A percentile compares a stretch with the other conserved stretches of the same genome.
phyloP scores from a whole-genome alignment of 2,113 vertebrate genomes.

The Hippocampus abdominalis region DNA sequence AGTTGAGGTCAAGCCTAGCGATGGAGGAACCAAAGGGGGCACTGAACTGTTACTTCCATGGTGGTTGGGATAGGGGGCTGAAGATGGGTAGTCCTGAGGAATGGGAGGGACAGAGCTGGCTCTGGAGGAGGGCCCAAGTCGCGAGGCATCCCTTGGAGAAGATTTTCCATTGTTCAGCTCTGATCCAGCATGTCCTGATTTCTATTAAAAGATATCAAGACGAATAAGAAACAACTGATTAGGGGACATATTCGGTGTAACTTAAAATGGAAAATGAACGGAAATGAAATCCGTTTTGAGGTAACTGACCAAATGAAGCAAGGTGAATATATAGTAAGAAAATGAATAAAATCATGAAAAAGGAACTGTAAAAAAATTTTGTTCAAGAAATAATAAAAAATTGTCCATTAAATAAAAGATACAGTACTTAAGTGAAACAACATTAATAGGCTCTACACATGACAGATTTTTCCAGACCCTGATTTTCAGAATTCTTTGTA shows the following conservation, averaged over 20 bases:
- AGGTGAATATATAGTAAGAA: too few species aligned
- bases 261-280: too few species aligned
- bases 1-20: slow-evolving; percentile 30
- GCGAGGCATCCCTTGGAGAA: slow-evolving; percentile 40
- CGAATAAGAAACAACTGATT: not conserved
- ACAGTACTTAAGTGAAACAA: too few species aligned
- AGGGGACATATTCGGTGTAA: not conserved
- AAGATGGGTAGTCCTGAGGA: slow-evolving; percentile 48
- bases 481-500: too few species aligned
- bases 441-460: too few species aligned
- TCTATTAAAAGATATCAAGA: slow-evolving; percentile 28
- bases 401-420: too few species aligned
- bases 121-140: slow-evolving; percentile 22
- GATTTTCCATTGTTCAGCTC: slow-evolving; percentile 53
- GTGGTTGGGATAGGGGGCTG: slow-evolving; percentile 41
- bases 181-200: slow-evolving; percentile 29
- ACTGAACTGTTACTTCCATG: slow-evolving; percentile 54
- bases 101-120: slow-evolving; percentile 46
- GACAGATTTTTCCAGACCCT: too few species aligned
- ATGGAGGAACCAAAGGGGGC: slow-evolving; percentile 50
- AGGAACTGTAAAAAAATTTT: too few species aligned
- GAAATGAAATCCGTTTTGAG: too few species aligned
- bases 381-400: too few species aligned
- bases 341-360: too few species aligned
- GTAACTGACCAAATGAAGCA: too few species aligned